Evolutionary conservation across 2,113 vertebrate genomes (phyloP).

Genomic region (Boleophthalmus pectinirostris): DNA sequence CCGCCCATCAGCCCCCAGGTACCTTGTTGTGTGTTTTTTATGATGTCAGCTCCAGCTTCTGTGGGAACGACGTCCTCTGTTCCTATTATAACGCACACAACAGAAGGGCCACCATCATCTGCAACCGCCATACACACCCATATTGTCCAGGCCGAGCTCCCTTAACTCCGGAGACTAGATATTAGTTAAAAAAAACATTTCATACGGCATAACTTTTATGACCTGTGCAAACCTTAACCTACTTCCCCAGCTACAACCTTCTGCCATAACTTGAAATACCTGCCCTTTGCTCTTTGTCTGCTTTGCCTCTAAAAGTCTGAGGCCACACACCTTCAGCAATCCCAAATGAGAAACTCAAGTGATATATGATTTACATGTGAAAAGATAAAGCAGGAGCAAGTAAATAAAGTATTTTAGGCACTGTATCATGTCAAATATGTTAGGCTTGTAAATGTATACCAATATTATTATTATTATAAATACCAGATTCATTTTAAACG

Average conservation of each 20-base stretch:
- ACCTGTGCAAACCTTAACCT: slow-evolving; percentile 41
- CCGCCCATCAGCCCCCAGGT: slow-evolving; percentile 62
- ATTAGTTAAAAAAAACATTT: slow-evolving; percentile 14
- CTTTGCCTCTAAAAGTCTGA: slow-evolving; percentile 26
- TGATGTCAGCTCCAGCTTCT: slow-evolving; percentile 77
- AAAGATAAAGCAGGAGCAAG: not conserved
- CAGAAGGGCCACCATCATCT: slow-evolving; percentile 48
- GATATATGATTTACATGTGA: not conserved
- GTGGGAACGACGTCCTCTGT: slow-evolving; percentile 72
- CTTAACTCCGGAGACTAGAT: not conserved
- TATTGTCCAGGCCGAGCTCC: slow-evolving; percentile 7
- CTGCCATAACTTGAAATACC: slow-evolving; percentile 58
- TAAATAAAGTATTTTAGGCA: not conserved
- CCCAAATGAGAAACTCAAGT: slow-evolving; percentile 33
- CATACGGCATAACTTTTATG: slow-evolving; percentile 20
- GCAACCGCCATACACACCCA: slow-evolving; percentile 47
- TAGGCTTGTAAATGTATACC: not conserved
- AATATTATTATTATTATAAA: not conserved
- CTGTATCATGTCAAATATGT: not conserved
- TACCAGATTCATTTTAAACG: not conserved
- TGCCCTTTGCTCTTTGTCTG: slow-evolving; percentile 68
- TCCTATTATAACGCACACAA: slow-evolving; percentile 60
- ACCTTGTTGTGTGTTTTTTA: slow-evolving; percentile 73
- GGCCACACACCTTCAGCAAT: slow-evolving; percentile 61
- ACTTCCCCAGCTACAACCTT: slow-evolving; percentile 23